Percentiles rank a stretch among this genome's conserved stretches.
phyloP scores from a whole-genome alignment of 2,113 vertebrate species.

The Ptilorrhoa leucosticta region DNA sequence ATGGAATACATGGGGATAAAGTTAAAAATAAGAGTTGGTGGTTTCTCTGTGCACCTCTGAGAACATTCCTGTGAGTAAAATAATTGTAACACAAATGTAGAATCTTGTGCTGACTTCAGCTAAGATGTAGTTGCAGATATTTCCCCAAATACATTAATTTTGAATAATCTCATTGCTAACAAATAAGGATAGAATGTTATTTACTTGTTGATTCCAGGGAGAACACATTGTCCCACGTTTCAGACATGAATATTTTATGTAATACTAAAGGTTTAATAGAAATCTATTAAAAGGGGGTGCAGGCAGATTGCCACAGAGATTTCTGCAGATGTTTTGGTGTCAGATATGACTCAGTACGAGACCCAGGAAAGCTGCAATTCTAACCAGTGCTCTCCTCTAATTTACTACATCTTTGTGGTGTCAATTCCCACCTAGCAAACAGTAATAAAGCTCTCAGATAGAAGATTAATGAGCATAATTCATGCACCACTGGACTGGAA shows the following conservation, averaged over 20 bases:
- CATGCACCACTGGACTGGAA: conserved; percentile 20
- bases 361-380: not conserved
- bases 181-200: not conserved
- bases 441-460: not conserved
- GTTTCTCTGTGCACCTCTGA: not conserved
- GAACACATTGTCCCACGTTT: not conserved
- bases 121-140: not conserved
- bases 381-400: conserved; percentile 11
- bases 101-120: not conserved
- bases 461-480: conserved; percentile 52
- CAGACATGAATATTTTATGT: not conserved
- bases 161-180: not conserved
- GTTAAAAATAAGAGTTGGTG: not conserved
- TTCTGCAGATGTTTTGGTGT: not conserved
- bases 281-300: not conserved
- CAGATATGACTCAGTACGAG: not conserved
- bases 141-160: not conserved
- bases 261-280: not conserved
- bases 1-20: no score
- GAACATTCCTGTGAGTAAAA: not conserved
- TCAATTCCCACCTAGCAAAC: conserved; percentile 18
- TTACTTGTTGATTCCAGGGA: not conserved
- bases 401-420: conserved; percentile 15
- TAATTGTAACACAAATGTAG: not conserved
- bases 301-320: not conserved